Conservation (phyloP, 2,113 vertebrate genomes). For the Pseudorectes ferrugineus region DNA sequence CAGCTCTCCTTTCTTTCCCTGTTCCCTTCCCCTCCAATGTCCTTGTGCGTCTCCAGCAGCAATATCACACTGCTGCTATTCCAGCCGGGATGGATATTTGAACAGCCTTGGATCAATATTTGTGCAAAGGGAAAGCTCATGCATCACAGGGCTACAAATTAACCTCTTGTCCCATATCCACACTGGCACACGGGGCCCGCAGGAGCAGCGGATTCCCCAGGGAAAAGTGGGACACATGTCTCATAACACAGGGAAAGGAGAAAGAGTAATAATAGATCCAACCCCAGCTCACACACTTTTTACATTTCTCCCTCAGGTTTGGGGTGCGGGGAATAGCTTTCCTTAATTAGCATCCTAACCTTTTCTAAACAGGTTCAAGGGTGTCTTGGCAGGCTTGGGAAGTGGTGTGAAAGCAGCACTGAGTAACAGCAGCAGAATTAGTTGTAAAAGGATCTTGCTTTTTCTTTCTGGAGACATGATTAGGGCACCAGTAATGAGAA, state of each 20-base stretch:
- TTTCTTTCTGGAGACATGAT: background rate
- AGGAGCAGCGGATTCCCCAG: background rate
- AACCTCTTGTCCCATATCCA: constrained; percentile 48
- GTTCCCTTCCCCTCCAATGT: background rate
- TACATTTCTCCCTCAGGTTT: constrained; percentile 31
- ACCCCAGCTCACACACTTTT: background rate
- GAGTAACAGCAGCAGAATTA: constrained; percentile 48
- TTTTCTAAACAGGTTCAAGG: constrained; percentile 64
- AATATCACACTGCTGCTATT: constrained; percentile 6
- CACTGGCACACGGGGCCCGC: background rate
- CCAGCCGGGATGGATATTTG: constrained; percentile 21
- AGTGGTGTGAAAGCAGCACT: constrained; percentile 52
- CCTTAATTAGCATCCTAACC: constrained; percentile 70
- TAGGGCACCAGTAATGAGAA: constrained; percentile 36
- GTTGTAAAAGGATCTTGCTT: constrained; percentile 44
- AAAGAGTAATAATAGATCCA: constrained; percentile 6
- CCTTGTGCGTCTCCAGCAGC: constrained; percentile 48
- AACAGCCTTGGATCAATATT: constrained; percentile 67
- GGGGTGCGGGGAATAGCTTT: constrained; percentile 10
- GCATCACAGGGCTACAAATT: constrained; percentile 61
- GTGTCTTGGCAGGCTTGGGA: constrained; percentile 44
- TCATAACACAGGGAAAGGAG: background rate
- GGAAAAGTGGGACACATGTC: background rate
- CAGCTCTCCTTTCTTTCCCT: background rate
- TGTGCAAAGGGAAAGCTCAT: constrained; percentile 56